Evolutionary conservation across 2,113 vertebrate species (phyloP).

Genomic region (Tapirus terrestris): DNA sequence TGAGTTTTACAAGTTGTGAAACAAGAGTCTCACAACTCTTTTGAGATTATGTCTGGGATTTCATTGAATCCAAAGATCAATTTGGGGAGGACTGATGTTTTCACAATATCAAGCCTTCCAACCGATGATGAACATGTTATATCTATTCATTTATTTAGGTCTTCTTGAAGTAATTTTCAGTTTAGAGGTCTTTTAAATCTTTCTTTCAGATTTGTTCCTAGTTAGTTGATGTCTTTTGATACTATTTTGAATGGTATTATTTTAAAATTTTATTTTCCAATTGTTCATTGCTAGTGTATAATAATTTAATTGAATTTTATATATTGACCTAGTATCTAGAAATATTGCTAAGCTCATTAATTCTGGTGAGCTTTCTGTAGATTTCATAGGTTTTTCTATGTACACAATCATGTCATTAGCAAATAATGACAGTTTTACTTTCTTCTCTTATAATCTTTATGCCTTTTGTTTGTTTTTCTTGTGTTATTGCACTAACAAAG

Average conservation of each 20-base stretch:
- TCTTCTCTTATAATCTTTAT: not conserved
- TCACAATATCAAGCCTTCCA: not conserved
- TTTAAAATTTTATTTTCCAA: constrained; percentile 4
- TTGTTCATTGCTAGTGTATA: constrained; percentile 4
- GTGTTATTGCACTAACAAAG: not conserved
- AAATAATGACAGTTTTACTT: not conserved
- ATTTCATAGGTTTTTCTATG: not conserved
- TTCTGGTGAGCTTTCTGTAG: not conserved
- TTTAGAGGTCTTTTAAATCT: not conserved
- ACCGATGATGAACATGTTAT: not conserved
- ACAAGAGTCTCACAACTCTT: not conserved
- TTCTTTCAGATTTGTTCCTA: constrained; percentile 4
- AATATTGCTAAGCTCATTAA: not conserved
- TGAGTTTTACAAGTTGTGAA: not conserved
- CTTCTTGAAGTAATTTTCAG: not conserved
- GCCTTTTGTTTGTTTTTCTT: constrained; percentile 25
- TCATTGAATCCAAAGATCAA: not conserved
- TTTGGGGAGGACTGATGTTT: not conserved
- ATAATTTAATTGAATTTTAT: not conserved
- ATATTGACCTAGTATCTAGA: not conserved
- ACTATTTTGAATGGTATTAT: not conserved
- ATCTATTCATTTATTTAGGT: not conserved
- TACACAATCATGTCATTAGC: not conserved
- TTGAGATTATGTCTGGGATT: not conserved
- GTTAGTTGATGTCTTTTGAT: constrained; percentile 18